Evolutionary conservation across 1,140 invertebrate genomes (phyloP), one percentile per base, ranked within the genome.

Genomic region (Drosophila bocki): DNA sequence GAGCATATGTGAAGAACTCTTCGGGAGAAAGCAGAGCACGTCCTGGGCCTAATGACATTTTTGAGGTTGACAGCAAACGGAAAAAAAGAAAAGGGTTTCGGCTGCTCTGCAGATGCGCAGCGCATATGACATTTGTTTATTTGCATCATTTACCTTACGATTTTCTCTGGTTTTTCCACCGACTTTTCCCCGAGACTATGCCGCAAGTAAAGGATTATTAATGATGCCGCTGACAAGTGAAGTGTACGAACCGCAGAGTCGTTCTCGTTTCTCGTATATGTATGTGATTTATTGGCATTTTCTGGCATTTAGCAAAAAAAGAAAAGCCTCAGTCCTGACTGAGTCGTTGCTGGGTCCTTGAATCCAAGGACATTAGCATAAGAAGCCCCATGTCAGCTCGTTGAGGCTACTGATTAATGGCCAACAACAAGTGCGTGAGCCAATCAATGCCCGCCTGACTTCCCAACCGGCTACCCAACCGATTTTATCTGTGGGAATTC

Each of bases 71-170:
- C 85, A 90, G 74, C 63, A 78, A 48, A 22, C 12, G 29, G 45
- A 70, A 33, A 68, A 62, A 8, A 47, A 13, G 1, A 13, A 47
- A 47, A 74, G 26, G 60, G 54, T 51, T 76, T 75, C 63, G 33
- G 42, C 9, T 29, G 47, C 39, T 65, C 41, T 68, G 47, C 35
- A 58, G 50, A 37, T 44, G 35, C 51, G 72, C 76, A 79, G 60
- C 84, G 84, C 85, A 91, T 91, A 91, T 91, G 88, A 91, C 83
- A 82, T 91, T 91, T 91, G 83, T 91, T 91, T 91, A 91, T 91
- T 91, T 91, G 88, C 87, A 91, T 91, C 88, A 91, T 91, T 91
- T 91, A 91, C 87, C 88, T 91, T 91, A 53, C 50, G 60, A 26
- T 64, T 78, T 71, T 77, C 32, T 41, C 37, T 47, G 17, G 11